These are phyloP conservation scores for Dione juno DNA, from an alignment of 2,888 invertebrate species.

Conservation along the genomic window DNA sequence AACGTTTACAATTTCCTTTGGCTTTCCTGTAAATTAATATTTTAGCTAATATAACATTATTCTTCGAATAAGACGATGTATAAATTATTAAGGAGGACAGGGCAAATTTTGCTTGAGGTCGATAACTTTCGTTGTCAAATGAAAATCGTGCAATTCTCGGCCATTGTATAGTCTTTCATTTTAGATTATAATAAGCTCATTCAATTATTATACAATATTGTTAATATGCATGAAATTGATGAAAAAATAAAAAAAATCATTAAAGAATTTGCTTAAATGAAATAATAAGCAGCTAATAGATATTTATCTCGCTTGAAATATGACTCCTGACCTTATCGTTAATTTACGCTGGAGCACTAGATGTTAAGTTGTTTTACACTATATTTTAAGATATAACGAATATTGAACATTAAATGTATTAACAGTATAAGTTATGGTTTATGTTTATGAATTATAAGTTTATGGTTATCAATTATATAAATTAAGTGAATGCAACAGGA, in stretches of 20 bases:
- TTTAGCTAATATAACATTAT: too few species aligned
- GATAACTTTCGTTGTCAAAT: too few species aligned
- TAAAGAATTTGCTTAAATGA: background rate
- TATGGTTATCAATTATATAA: background rate
- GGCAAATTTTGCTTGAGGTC: too few species aligned
- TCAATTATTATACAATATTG: background rate
- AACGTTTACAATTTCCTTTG: too few species aligned
- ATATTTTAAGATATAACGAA: background rate
- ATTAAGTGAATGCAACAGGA: background rate
- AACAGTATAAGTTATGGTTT: background rate
- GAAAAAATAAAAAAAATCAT: background rate
- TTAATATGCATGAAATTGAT: conserved; percentile 1
- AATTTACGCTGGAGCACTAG: background rate
- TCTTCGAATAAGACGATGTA: too few species aligned
- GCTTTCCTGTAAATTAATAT: too few species aligned
- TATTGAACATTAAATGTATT: background rate
- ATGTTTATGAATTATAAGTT: too few species aligned
- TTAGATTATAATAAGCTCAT: background rate
- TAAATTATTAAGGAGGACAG: too few species aligned
- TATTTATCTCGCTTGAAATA: conserved; percentile 1
- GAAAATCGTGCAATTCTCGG: too few species aligned
- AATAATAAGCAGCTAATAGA: conserved; percentile 1
- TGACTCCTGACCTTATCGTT: conserved; percentile 9
- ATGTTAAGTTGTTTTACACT: background rate
- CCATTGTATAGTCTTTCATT: too few species aligned